Conservation (phyloP, 2,113 vertebrate species). For the Typhlomys cinereus region DNA sequence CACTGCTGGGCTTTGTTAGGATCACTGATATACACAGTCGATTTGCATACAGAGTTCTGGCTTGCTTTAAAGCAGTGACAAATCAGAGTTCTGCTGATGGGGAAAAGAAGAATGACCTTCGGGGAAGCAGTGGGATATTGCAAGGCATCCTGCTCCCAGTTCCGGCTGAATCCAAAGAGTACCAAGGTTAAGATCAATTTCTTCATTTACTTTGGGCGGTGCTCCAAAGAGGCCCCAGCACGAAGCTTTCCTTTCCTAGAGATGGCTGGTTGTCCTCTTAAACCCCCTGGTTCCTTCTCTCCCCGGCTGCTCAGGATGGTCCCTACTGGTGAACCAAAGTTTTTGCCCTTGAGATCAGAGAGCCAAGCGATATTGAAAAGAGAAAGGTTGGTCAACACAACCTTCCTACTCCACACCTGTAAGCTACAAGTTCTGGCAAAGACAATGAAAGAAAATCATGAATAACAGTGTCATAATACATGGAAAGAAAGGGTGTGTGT, state of each 20-base stretch:
- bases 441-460: neutral
- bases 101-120: conserved; percentile 39
- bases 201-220: conserved; percentile 18
- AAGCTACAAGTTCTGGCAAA: conserved; percentile 2
- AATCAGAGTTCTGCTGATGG: neutral
- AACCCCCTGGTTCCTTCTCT: neutral
- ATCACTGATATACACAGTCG: neutral
- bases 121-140: neutral
- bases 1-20: neutral
- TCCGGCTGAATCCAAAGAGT: conserved; percentile 28
- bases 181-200: conserved; percentile 10
- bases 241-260: neutral
- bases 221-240: neutral
- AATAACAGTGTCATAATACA: neutral
- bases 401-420: neutral
- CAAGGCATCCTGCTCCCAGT: neutral
- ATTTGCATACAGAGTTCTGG: conserved; percentile 15
- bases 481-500: neutral
- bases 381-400: neutral
- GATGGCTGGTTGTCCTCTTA: neutral
- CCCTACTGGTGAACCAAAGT: neutral
- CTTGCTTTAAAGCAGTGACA: conserved; percentile 26
- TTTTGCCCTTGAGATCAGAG: conserved; percentile 14
- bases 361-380: neutral
- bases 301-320: neutral